These are phyloP conservation scores for Equus quagga DNA, from an alignment of 2,113 vertebrate genomes.

Conservation along the genomic window DNA sequence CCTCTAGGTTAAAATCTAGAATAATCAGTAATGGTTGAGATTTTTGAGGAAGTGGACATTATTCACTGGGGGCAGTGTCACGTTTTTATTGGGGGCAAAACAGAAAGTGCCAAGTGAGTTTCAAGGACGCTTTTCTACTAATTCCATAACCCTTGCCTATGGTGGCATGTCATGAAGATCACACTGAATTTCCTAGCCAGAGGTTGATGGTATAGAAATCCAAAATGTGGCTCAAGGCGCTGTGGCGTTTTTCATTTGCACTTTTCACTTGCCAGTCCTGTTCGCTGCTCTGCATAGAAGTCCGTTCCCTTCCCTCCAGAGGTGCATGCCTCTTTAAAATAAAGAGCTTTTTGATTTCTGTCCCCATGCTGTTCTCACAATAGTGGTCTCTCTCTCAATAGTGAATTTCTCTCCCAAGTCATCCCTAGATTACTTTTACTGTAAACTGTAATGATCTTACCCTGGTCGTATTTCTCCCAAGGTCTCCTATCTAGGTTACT, in stretches of 20 bases:
- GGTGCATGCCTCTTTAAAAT: conserved; percentile 57
- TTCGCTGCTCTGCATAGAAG: neutral
- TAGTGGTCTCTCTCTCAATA: conserved; percentile 16
- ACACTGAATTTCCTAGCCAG: neutral
- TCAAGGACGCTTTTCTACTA: neutral
- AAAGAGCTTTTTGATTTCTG: conserved; percentile 73
- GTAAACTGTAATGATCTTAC: conserved; percentile 84
- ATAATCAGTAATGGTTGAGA: neutral
- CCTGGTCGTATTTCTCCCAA: conserved; percentile 86
- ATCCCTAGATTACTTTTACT: conserved; percentile 86
- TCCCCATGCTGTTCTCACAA: conserved; percentile 61
- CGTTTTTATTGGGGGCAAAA: neutral
- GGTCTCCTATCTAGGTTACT: conserved; percentile 86
- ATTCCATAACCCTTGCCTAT: rapidly evolving
- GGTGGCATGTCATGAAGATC: neutral
- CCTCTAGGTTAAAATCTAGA: neutral
- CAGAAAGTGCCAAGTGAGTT: neutral
- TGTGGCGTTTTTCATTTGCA: neutral
- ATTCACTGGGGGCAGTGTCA: neutral
- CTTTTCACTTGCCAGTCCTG: neutral
- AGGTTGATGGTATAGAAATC: neutral
- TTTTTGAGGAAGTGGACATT: neutral
- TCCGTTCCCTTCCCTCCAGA: neutral
- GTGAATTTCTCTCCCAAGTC: conserved; percentile 74
- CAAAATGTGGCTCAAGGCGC: neutral